Evolutionary conservation across 1,140 invertebrate genomes (phyloP).

Genomic region (Vanessa atalanta): DNA sequence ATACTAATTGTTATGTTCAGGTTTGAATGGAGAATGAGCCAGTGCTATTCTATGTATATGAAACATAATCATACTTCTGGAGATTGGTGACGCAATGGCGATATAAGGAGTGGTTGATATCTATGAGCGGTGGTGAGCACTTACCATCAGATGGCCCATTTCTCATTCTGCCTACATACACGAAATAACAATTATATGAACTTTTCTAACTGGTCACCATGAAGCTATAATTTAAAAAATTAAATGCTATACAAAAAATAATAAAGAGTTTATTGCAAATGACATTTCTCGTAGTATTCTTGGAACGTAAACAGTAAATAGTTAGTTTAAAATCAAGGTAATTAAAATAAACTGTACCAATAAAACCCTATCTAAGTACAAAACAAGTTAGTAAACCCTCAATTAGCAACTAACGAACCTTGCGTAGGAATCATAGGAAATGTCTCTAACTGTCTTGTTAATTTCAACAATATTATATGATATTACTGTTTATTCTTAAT

Average conservation of each 20-base stretch:
- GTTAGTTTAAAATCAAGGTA: slow-evolving; percentile 13
- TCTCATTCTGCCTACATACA: too few relatives aligned
- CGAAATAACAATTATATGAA: too few relatives aligned
- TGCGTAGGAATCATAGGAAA: slow-evolving; percentile 16
- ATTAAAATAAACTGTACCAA: slow-evolving; percentile 37
- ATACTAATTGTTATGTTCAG: too few relatives aligned
- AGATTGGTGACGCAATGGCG: too few relatives aligned
- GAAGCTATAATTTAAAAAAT: background rate
- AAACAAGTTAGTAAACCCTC: slow-evolving; percentile 22
- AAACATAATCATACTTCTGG: too few relatives aligned
- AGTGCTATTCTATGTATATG: too few relatives aligned
- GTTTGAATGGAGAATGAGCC: too few relatives aligned
- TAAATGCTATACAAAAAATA: background rate
- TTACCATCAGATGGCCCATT: too few relatives aligned
- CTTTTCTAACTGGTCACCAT: too few relatives aligned
- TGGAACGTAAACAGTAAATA: slow-evolving; percentile 19
- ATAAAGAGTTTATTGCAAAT: background rate
- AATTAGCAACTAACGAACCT: slow-evolving; percentile 39
- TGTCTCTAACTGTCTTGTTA: background rate
- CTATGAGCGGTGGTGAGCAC: too few relatives aligned
- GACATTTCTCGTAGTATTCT: slow-evolving; percentile 7
- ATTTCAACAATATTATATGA: background rate
- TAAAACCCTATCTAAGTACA: slow-evolving; percentile 11
- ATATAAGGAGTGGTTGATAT: too few relatives aligned
- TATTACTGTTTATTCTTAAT: background rate